A percentile compares a stretch with the other conserved stretches of the same genome.
Evolutionary conservation across 2,113 vertebrate species (phyloP).

Genomic region (Phrynocephalus versicolor): DNA sequence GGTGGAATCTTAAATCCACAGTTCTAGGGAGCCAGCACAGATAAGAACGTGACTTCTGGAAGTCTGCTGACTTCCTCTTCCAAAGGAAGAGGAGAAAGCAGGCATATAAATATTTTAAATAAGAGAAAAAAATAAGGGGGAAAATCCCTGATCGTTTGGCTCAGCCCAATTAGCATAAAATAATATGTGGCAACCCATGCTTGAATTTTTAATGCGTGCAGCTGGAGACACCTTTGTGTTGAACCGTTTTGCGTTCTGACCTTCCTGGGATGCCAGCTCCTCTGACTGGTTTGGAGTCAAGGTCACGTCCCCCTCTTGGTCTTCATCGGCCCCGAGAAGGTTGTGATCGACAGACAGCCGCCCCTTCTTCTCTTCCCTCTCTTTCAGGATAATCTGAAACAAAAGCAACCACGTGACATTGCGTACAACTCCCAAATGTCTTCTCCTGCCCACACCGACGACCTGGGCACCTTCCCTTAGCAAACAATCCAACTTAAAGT

Average conservation of each 20-base stretch:
- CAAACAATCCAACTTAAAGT: no score
- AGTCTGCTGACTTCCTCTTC: no score
- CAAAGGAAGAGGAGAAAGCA: not conserved
- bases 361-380: constrained; percentile 96
- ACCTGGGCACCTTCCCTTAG: not conserved
- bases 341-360: constrained; percentile 84
- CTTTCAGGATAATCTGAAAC: constrained; percentile 93
- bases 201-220: not conserved
- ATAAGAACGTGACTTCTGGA: no score
- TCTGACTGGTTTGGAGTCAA: constrained; percentile 85
- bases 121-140: no score
- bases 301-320: constrained; percentile 79
- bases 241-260: constrained; percentile 62
- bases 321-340: constrained; percentile 83
- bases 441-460: accelerated
- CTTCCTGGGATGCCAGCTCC: constrained; percentile 90
- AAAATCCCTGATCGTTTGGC: not conserved
- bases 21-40: no score
- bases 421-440: not conserved
- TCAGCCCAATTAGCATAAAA: not conserved
- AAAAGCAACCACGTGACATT: constrained; percentile 5
- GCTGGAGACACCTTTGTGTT: not conserved
- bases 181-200: not conserved
- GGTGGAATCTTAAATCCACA: no score
- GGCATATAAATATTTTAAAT: not conserved